A percentile compares a stretch with the other conserved stretches of the same genome.
phyloP scores from a whole-genome alignment of 2,888 invertebrate genomes.

The Carabus problematicus region DNA sequence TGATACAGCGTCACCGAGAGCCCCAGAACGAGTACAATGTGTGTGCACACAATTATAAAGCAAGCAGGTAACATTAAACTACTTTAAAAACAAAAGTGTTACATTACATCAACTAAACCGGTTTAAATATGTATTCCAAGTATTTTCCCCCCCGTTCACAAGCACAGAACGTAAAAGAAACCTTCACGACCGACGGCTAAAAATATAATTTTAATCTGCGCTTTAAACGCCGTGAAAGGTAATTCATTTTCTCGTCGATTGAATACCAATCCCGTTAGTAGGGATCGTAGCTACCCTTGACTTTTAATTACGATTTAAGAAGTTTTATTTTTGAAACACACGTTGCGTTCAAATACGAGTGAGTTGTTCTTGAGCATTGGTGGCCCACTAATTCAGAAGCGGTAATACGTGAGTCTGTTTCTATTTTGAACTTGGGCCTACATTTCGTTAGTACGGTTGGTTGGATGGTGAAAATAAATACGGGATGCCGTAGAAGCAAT shows the following conservation, averaged over 20 bases:
- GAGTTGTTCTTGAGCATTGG: neutral
- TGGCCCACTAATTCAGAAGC: slow-evolving; percentile 6
- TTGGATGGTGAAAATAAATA: slow-evolving; percentile 19
- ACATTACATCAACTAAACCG: slow-evolving; percentile 26
- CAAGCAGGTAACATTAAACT: slow-evolving; percentile 25
- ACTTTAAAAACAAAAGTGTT: slow-evolving; percentile 36
- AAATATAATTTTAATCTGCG: slow-evolving; percentile 15
- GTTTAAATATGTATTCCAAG: slow-evolving; percentile 18
- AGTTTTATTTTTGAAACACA: too few relatives aligned
- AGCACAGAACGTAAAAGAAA: neutral
- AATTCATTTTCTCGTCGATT: slow-evolving; percentile 31
- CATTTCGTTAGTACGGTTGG: slow-evolving; percentile 10
- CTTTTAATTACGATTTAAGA: too few relatives aligned
- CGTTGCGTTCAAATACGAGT: slow-evolving; percentile 1
- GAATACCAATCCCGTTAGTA: slow-evolving; percentile 18
- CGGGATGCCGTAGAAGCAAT: neutral
- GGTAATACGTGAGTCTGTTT: slow-evolving; percentile 17
- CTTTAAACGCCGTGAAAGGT: slow-evolving; percentile 2
- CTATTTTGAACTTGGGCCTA: slow-evolving; percentile 38
- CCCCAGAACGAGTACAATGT: neutral
- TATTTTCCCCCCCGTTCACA: neutral
- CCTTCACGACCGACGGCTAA: slow-evolving; percentile 27
- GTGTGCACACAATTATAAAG: slow-evolving; percentile 27
- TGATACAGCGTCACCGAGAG: neutral
- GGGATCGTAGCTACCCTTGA: too few relatives aligned